Evolutionary conservation across 2,797 vertebrate genomes (phyloP).

Genomic region (Sus cebifrons): DNA sequence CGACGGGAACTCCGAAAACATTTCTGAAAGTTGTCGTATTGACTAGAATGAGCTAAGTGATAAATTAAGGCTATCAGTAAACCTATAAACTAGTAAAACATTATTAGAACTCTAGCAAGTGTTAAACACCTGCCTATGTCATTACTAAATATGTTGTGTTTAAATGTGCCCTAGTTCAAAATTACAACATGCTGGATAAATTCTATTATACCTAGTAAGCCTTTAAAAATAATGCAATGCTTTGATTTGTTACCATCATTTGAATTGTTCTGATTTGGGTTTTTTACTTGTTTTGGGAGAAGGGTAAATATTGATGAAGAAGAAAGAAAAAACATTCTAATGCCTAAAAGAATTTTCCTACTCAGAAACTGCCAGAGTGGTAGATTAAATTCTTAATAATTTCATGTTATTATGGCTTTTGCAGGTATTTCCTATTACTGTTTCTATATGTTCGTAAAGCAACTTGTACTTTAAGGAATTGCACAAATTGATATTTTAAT

Average conservation of each 20-base stretch:
- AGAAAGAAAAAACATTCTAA: not conserved
- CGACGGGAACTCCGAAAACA: not conserved
- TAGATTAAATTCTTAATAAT: conserved; percentile 2
- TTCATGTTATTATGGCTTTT: not conserved
- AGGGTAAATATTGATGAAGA: not conserved
- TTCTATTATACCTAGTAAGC: not conserved
- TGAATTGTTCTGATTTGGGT: not conserved
- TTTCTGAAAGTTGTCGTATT: not conserved
- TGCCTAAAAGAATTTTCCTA: not conserved
- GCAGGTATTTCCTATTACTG: not conserved
- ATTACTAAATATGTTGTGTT: conserved; percentile 1
- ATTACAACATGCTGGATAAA: not conserved
- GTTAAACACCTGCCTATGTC: not conserved
- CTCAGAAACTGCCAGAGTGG: not conserved
- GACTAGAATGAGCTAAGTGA: not conserved
- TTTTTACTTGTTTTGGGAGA: not conserved
- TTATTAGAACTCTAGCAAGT: not conserved
- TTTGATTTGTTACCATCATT: conserved; percentile 35
- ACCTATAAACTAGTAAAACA: not conserved
- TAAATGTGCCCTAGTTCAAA: not conserved
- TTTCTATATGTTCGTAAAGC: conserved; percentile 48
- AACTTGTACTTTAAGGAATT: not conserved
- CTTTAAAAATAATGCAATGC: not conserved
- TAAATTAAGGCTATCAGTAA: conserved; percentile 32
- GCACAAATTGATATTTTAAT: not conserved